These are phyloP conservation scores for Periphyllus acericola DNA, from an alignment of 2,888 invertebrate genomes.

Conservation along the genomic window DNA sequence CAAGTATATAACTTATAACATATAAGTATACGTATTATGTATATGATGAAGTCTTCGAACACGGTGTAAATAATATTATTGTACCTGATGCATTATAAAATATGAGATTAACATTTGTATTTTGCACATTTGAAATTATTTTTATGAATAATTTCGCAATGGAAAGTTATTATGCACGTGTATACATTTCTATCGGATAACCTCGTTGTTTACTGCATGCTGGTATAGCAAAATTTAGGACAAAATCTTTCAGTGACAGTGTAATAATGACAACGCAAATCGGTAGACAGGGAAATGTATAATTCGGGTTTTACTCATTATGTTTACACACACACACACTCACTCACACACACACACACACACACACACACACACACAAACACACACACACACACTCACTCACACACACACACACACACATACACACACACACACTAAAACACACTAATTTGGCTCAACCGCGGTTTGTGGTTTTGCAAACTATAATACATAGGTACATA, in stretches of 20 bases:
- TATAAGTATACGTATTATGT: background rate
- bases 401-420: no score
- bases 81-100: background rate
- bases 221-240: conserved; percentile 34
- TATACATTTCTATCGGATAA: conserved; percentile 18
- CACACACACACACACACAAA: no score
- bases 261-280: conserved; percentile 40
- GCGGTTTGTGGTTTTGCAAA: background rate
- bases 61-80: background rate
- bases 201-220: conserved; percentile 38
- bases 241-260: conserved; percentile 29
- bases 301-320: background rate
- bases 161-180: conserved; percentile 37
- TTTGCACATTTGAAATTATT: conserved; percentile 12
- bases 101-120: background rate
- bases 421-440: no score
- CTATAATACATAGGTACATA: background rate
- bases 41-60: background rate
- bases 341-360: no score
- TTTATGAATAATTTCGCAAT: conserved; percentile 37
- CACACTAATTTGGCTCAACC: background rate
- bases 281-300: background rate
- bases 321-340: background rate
- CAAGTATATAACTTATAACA: no score
- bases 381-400: background rate